Conservation (phyloP, 2,113 vertebrate species). For the Myiopsitta monachus region DNA sequence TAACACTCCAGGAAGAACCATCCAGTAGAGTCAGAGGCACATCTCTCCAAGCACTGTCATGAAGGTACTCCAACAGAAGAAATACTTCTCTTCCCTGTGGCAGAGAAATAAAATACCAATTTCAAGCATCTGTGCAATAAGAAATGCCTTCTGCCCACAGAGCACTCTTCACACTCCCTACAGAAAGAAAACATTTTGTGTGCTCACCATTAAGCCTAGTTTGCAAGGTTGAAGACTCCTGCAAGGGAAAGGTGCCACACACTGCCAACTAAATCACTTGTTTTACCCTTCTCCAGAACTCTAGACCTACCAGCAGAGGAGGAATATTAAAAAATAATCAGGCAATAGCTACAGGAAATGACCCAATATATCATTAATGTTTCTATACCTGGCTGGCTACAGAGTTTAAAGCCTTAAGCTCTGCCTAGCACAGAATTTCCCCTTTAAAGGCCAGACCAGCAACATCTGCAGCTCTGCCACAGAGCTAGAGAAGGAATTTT, state of each 20-base stretch:
- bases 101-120: not conserved
- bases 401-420: not conserved
- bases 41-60: not conserved
- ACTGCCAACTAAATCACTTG: not conserved
- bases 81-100: not conserved
- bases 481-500: not conserved
- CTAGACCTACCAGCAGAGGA: not conserved
- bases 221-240: not conserved
- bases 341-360: not conserved
- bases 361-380: not conserved
- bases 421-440: not conserved
- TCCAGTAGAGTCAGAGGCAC: not conserved
- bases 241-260: not conserved
- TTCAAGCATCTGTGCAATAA: not conserved
- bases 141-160: not conserved
- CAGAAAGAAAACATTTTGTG: not conserved
- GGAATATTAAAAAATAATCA: not conserved
- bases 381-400: not conserved
- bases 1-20: not conserved
- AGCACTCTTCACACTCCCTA: not conserved
- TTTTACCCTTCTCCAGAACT: not conserved
- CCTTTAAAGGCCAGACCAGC: not conserved
- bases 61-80: not conserved
- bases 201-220: not conserved
- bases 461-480: not conserved